A percentile compares a stretch with the other conserved stretches of the same genome.
These are phyloP conservation scores for Odocoileus hemionus DNA, from an alignment of 2,113 vertebrate genomes.

Conservation along the genomic window DNA sequence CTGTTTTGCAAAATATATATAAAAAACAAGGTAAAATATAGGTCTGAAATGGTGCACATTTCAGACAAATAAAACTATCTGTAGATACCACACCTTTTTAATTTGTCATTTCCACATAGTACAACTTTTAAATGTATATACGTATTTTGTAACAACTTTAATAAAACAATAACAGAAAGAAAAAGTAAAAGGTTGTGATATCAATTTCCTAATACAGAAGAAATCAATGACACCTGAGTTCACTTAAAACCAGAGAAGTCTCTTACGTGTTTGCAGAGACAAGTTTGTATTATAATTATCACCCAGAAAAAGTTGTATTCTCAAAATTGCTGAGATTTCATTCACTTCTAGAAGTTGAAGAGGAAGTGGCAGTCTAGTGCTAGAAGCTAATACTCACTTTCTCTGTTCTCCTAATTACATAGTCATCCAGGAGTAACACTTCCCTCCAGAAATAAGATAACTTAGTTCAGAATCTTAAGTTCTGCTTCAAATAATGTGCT, in stretches of 20 bases:
- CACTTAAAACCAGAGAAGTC: background rate
- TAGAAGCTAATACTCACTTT: constrained; percentile 28
- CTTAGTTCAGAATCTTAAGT: background rate
- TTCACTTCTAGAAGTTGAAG: constrained; percentile 23
- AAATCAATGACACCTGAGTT: background rate
- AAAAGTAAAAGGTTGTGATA: background rate
- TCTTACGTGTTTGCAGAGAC: background rate
- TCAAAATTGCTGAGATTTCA: constrained; percentile 50
- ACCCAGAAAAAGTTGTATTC: background rate
- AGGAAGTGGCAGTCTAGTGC: constrained; percentile 11
- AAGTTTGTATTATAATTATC: constrained; percentile 55
- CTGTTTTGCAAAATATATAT: background rate
- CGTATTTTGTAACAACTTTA: background rate
- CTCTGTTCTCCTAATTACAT: constrained; percentile 16
- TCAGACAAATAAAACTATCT: background rate
- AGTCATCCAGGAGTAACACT: constrained; percentile 31
- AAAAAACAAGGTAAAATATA: background rate
- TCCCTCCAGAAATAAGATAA: constrained; percentile 28
- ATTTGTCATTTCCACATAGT: background rate
- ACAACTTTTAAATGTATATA: background rate
- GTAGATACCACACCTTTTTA: background rate
- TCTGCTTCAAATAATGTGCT: background rate
- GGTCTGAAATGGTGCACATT: background rate
- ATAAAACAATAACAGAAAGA: background rate
- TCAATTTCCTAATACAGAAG: background rate